Evolutionary conservation across 2,797 vertebrate species (phyloP), one percentile per base, ranked within the genome.

Genomic region (Rallus crepitans): DNA sequence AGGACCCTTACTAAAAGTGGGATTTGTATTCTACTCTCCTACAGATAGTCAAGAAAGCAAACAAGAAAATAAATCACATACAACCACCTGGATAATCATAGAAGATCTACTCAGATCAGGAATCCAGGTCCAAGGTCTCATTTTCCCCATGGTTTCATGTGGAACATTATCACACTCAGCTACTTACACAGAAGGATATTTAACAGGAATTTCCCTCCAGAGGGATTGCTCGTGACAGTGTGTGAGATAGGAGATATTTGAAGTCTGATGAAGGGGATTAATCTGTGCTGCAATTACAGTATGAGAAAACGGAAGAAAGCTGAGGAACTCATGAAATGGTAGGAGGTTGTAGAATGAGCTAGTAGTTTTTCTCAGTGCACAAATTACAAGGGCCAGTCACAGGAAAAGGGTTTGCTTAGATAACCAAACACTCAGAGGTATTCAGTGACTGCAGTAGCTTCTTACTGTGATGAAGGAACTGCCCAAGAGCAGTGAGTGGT

Each of bases 201-300:
- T 83, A 91, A 65, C 50, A 82, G 47, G 84, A 96, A 91, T 86
- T 90, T 91, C 55, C 59, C 93, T 93, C 90, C 65, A 59, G 91
- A 88, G 82, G 5, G 57, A 45, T 84, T 89, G 80, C 68, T 93
- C 77, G 77, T 88, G 89, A 61, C 50, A 88, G 15, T 3, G 0
- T 81, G 47, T 72, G 59, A 94, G 52, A 65, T 9, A 84, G 28
- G 20, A 91, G 66, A 82, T 64, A 80, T 64, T 25, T 91, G 81
- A 92, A 90, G 35, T 28, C 15, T 68, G 31, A 11, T 72, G 42
- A 85, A 88, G 48, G 77, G 35, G 78, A 95, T 80, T 92, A 96
- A 75, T 84, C 53, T 73, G 16, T 84, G 35, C 30, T 5, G 8
- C 86, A 69, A 21, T 48, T 48, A 85, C 33, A 56, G 33, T 55